A percentile compares a stretch with the other conserved stretches of the same genome.
phyloP scores from a whole-genome alignment of 2,888 invertebrate genomes.

The Drosophila neoperkinsi region DNA sequence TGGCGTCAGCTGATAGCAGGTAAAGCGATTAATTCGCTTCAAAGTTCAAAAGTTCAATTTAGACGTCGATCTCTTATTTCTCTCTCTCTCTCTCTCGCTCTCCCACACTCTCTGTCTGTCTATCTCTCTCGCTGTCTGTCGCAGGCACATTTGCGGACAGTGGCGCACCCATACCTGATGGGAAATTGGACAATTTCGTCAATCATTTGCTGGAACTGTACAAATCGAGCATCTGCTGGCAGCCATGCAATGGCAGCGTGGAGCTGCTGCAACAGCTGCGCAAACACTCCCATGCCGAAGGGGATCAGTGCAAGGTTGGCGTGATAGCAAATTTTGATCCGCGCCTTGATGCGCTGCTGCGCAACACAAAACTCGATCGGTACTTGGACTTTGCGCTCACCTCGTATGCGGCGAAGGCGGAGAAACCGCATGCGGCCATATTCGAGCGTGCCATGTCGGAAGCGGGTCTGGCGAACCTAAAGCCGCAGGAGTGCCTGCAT shows the following conservation, averaged over 20 bases:
- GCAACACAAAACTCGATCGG: slow-evolving; percentile 88
- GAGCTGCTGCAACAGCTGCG: slow-evolving; percentile 88
- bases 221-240: slow-evolving; percentile 91
- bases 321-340: slow-evolving; percentile 96
- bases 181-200: slow-evolving; percentile 86
- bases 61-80: slow-evolving; percentile 1
- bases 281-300: slow-evolving; percentile 42
- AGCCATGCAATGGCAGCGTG: slow-evolving; percentile 88
- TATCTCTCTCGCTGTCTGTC: neutral
- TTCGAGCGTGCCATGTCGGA: slow-evolving; percentile 88
- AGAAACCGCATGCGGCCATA: slow-evolving; percentile 91
- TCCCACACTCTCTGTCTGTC: neutral
- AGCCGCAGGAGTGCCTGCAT: slow-evolving; percentile 90
- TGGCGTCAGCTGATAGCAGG: slow-evolving; percentile 88
- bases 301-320: slow-evolving; percentile 86
- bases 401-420: slow-evolving; percentile 90
- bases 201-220: slow-evolving; percentile 89
- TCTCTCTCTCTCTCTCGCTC: neutral
- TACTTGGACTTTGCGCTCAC: slow-evolving; percentile 93
- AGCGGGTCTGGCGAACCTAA: slow-evolving; percentile 85
- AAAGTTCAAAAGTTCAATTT: slow-evolving; percentile 36
- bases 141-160: slow-evolving; percentile 83
- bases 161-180: slow-evolving; percentile 81
- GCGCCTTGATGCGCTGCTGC: slow-evolving; percentile 89
- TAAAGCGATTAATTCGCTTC: slow-evolving; percentile 53